Conservation (phyloP, 64 coral and sea anemone genomes). For the Acropora tenuis region DNA sequence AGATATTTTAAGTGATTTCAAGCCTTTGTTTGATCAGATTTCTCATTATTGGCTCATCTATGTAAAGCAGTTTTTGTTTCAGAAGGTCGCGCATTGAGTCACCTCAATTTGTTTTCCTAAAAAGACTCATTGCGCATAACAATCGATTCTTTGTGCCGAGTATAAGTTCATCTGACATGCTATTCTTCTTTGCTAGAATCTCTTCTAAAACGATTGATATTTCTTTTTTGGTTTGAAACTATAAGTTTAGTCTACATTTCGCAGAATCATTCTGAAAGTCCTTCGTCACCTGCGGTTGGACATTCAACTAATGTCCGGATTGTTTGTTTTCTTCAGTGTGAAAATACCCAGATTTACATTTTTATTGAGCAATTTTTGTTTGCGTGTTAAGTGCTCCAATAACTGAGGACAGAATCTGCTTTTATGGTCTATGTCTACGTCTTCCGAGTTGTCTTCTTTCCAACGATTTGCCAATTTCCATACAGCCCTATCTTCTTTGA, state of each 20-base stretch:
- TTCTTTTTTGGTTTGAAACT: not conserved
- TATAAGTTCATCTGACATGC: not conserved
- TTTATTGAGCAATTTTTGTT: constrained; percentile 4
- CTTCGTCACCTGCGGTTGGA: not conserved
- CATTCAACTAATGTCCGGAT: not conserved
- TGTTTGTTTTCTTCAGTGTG: not conserved
- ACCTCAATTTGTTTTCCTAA: not conserved
- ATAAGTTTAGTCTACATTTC: not conserved
- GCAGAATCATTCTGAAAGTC: not conserved
- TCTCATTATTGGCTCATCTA: not conserved
- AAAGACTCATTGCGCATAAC: not conserved
- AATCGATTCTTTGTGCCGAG: not conserved
- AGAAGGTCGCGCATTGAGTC: constrained; percentile 13
- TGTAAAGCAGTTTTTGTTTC: not conserved
- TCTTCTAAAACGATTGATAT: not conserved
- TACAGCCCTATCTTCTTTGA: not conserved
- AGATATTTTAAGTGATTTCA: not conserved
- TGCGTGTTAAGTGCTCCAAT: not conserved
- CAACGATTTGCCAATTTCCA: not conserved
- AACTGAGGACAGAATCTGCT: no score
- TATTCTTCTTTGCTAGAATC: not conserved
- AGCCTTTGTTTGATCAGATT: not conserved
- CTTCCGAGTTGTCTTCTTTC: not conserved
- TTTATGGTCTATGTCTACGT: not conserved
- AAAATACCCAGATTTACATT: constrained; percentile 28